A percentile compares a stretch with the other conserved stretches of the same genome.
Conservation (phyloP, 2,113 vertebrate species). For the Uropsilus gracilis region DNA sequence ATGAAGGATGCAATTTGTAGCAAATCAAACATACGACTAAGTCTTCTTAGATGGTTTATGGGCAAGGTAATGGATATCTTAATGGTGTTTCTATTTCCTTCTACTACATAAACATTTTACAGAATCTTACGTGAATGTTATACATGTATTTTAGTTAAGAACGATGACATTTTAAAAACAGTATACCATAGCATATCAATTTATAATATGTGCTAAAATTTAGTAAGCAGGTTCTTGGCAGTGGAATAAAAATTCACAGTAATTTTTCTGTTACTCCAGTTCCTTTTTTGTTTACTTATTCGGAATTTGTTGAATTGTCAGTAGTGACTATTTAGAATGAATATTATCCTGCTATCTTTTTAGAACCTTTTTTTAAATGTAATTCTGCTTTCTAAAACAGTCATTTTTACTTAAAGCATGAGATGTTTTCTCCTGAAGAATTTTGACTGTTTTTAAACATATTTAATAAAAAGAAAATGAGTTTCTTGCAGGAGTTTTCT, state of each 20-base stretch:
- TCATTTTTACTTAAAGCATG: constrained; percentile 35
- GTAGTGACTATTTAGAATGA: constrained; percentile 34
- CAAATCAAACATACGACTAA: constrained; percentile 27
- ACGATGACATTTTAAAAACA: neutral
- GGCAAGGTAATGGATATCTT: neutral
- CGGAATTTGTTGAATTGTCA: too few species aligned
- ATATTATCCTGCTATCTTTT: neutral
- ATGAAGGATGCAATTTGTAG: neutral
- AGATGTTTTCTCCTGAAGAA: neutral
- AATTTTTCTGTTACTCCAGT: too few species aligned
- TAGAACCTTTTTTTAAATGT: neutral
- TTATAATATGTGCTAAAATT: neutral
- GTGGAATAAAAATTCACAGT: neutral
- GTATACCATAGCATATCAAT: neutral
- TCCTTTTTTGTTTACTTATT: too few species aligned
- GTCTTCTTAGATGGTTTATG: neutral
- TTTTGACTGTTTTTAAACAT: constrained; percentile 28
- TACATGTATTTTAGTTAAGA: neutral
- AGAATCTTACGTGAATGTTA: neutral
- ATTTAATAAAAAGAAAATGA: neutral
- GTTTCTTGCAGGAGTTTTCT: neutral
- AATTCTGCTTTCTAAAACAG: constrained; percentile 24
- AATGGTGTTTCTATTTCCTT: constrained; percentile 39
- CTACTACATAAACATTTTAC: neutral
- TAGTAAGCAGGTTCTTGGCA: constrained; percentile 5